A percentile compares a stretch with the other conserved stretches of the same genome.
Evolutionary conservation across 1,140 invertebrate genomes (phyloP).

Genomic region (Conopomorpha cramerella): DNA sequence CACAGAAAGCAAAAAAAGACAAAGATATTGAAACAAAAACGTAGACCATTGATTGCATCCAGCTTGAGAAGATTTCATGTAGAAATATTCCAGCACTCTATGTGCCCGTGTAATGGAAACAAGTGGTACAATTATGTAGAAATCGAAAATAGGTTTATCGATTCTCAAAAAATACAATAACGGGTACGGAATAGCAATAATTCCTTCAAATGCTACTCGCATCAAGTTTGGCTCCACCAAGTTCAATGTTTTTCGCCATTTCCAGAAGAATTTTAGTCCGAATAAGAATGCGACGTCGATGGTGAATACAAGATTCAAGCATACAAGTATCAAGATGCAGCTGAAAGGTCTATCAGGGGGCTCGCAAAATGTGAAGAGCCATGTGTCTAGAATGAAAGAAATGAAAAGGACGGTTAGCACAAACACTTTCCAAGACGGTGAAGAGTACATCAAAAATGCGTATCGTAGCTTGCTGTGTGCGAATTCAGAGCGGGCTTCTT

Average conservation of each 20-base stretch:
- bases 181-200: conserved; percentile 37
- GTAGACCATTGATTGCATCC: conserved; percentile 51
- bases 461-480: conserved; percentile 26
- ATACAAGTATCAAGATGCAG: conserved; percentile 22
- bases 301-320: conserved; percentile 29
- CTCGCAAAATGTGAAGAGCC: conserved; percentile 34
- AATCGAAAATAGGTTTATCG: conserved; percentile 14
- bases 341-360: conserved; percentile 19
- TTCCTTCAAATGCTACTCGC: conserved; percentile 29
- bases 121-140: conserved; percentile 29
- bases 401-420: conserved; percentile 25
- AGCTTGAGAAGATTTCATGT: conserved; percentile 39
- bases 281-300: conserved; percentile 29
- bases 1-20: conserved; percentile 37
- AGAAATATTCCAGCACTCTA: conserved; percentile 41
- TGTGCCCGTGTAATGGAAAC: conserved; percentile 29
- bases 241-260: conserved; percentile 44
- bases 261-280: conserved; percentile 37
- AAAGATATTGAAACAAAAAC: conserved; percentile 43
- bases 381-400: conserved; percentile 33
- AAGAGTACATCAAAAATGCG: conserved; percentile 32
- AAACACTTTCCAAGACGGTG: conserved; percentile 33
- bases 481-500: conserved; percentile 35
- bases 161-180: conserved; percentile 26
- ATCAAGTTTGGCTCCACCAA: conserved; percentile 33